Evolutionary conservation across 2,888 invertebrate species (phyloP).

Genomic region (Heteromurus nitidus): DNA sequence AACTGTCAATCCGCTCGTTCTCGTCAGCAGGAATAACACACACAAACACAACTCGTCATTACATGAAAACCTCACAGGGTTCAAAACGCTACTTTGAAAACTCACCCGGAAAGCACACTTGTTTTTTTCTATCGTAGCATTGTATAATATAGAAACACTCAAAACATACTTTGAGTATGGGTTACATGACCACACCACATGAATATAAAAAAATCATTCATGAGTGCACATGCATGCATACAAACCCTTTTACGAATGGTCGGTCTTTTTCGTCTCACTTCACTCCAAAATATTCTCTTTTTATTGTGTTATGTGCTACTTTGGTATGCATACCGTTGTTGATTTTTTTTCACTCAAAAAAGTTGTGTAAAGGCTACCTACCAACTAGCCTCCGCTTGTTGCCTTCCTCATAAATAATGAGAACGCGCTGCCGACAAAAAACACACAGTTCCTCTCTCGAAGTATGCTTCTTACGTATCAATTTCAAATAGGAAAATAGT

Average conservation of each 20-base stretch:
- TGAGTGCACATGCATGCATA: too few relatives aligned
- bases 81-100: conserved; percentile 4
- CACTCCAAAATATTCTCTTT: not conserved
- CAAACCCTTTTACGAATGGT: too few relatives aligned
- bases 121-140: conserved; percentile 44
- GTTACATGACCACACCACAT: conserved; percentile 28
- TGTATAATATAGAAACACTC: too few relatives aligned
- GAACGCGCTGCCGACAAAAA: conserved; percentile 57
- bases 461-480: conserved; percentile 28
- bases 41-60: conserved; percentile 27
- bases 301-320: not conserved
- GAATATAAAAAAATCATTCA: not conserved
- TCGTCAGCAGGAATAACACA: not conserved
- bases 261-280: conserved; percentile 38
- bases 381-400: not conserved
- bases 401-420: conserved; percentile 39
- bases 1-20: not conserved
- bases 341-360: not conserved
- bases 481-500: too few relatives aligned
- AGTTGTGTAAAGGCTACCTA: too few relatives aligned
- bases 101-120: conserved; percentile 52
- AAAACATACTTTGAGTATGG: too few relatives aligned
- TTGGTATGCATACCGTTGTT: not conserved
- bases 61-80: conserved; percentile 35
- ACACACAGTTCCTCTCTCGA: conserved; percentile 10